Base-by-base conservation (phyloP, 2,797 vertebrate species). In the Furcifer pardalis region DNA sequence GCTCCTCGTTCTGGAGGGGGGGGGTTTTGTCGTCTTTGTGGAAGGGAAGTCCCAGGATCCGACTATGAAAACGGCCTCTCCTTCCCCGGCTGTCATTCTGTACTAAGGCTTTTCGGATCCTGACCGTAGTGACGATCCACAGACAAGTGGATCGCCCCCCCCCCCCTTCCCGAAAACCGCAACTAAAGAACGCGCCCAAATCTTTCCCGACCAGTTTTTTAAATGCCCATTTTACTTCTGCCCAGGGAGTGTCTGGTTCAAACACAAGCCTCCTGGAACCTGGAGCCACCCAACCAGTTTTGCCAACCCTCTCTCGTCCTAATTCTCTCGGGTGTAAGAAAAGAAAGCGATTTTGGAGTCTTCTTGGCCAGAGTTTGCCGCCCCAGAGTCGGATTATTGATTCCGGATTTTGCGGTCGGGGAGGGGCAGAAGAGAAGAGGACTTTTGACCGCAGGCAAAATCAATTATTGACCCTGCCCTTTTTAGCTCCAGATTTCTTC, bases 211-310 rank as follows among this genome's bases (percentile, higher is more conserved):
- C 79, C 73, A 69, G 79, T 86, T 77, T 35, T 63, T 35, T 37
- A 81, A 86, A 77, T 86, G 73, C 73, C 17, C 84, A 10, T 42
- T 30, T 32, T 60, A 46, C 59, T 76, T 60, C 68, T 79, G 81
- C 40, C 40, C 85, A n/a, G 85, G 85, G 81, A 80, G 71, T 60
- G 86, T 52, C 77, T 62, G 81, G 10, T 37, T 66, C 49, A 40
- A 69, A 23, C 5, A 79, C n/a, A 68, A 59, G n/a, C 75, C 62
- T 85, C n/a, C 52, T 76, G 71, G 46, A 73, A 72, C 75, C 21
- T 56, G 59, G 69, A 75, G 86, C 81, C 37, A 42, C 71, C 52
- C 71, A 80, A 80, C 62, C 71, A 42, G 71, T 52, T 83, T 52
- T 76, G 32, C 71, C 69, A 60, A 60, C 37, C 46, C 49, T 49